phyloP scores from a whole-genome alignment of 2,113 vertebrate genomes.

The Sylvia atricapilla region DNA sequence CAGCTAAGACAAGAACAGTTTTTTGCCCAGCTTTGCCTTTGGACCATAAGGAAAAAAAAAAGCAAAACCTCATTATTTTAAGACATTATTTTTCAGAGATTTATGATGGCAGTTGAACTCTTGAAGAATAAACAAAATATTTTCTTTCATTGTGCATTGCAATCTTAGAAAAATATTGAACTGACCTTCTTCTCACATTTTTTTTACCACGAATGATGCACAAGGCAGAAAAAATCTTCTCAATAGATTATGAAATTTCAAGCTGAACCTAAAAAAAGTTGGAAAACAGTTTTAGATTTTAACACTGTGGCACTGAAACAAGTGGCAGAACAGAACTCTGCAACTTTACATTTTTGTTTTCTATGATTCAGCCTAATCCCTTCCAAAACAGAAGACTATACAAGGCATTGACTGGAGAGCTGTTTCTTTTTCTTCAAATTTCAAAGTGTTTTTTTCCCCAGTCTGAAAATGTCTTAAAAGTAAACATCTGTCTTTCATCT shows the following conservation, averaged over 20 bases:
- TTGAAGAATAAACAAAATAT: background rate
- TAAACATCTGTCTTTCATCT: conserved; percentile 55
- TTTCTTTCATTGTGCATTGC: background rate
- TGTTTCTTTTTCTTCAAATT: conserved; percentile 11
- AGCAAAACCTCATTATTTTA: background rate
- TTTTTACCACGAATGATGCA: background rate
- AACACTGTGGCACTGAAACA: background rate
- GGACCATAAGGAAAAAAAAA: background rate
- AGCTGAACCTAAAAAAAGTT: background rate
- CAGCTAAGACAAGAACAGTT: background rate
- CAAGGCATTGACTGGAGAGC: background rate
- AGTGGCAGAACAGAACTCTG: background rate
- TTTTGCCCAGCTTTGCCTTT: background rate
- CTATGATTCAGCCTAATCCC: background rate
- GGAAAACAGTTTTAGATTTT: background rate
- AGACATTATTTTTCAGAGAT: background rate
- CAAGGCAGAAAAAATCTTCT: background rate
- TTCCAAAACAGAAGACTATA: background rate
- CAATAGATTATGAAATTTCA: background rate
- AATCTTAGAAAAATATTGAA: background rate
- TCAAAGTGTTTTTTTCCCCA: background rate
- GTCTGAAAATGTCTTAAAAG: conserved; percentile 17
- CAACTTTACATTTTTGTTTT: background rate
- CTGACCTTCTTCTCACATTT: background rate
- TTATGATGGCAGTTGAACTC: background rate